Percentiles rank a stretch among this genome's conserved stretches.
Conservation (phyloP, 2,797 vertebrate species). For the Cetoscarus ocellatus region DNA sequence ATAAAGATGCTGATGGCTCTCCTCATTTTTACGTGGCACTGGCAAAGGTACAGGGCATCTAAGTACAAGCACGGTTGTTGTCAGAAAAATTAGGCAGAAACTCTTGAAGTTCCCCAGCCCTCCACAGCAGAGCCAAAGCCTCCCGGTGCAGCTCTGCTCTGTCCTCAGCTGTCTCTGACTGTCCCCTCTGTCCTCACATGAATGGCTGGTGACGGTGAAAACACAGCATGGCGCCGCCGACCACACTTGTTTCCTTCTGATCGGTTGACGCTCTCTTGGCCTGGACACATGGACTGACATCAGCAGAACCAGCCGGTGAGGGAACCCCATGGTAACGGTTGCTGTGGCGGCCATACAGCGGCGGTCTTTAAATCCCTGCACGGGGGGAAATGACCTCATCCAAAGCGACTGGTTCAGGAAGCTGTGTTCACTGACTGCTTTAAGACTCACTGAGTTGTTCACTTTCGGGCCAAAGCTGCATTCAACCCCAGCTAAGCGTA, state of each 20-base stretch:
- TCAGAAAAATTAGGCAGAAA: slow-evolving; percentile 7
- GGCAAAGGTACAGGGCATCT: not conserved
- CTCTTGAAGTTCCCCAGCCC: slow-evolving; percentile 17
- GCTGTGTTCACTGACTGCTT: slow-evolving; percentile 1
- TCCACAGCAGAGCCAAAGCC: slow-evolving; percentile 30
- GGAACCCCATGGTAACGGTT: slow-evolving; percentile 50
- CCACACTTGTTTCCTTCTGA: slow-evolving; percentile 36
- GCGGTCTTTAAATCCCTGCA: slow-evolving; percentile 22
- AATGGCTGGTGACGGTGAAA: slow-evolving; percentile 50
- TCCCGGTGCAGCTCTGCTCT: slow-evolving; percentile 10
- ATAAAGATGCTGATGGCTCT: too few species aligned
- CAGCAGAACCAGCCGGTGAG: slow-evolving; percentile 18
- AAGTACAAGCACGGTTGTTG: slow-evolving; percentile 9
- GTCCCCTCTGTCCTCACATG: slow-evolving; percentile 47
- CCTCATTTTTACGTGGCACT: not conserved
- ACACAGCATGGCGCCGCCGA: slow-evolving; percentile 38
- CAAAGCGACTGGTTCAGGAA: slow-evolving; percentile 36
- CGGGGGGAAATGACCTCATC: slow-evolving; percentile 53
- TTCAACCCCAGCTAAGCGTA: not conserved
- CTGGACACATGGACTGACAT: slow-evolving; percentile 22
- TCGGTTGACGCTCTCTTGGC: slow-evolving; percentile 42
- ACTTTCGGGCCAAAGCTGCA: not conserved
- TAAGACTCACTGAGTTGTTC: slow-evolving; percentile 1
- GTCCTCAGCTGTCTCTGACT: slow-evolving; percentile 40
- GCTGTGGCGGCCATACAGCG: slow-evolving; percentile 37